These are phyloP conservation scores for Diadumene lineata DNA, from an alignment of 92 coral and sea anemone species.

Conservation along the genomic window DNA sequence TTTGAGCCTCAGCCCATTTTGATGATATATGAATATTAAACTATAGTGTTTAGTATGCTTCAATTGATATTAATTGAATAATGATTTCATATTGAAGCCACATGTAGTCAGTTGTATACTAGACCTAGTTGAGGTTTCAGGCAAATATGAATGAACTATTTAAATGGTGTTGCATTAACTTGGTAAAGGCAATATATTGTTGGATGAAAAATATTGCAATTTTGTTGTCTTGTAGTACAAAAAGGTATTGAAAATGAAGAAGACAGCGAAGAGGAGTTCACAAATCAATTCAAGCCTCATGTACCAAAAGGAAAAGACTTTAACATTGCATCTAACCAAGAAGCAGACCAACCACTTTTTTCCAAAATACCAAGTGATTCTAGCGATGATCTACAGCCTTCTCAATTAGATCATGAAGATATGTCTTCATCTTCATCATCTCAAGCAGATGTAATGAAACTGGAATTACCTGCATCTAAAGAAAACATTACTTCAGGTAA, in stretches of 20 bases:
- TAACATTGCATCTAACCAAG: background rate
- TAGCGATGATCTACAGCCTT: background rate
- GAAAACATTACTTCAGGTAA: slow-evolving; percentile 25
- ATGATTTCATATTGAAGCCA: too few species aligned
- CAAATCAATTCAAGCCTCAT: slow-evolving; percentile 57
- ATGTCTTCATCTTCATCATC: slow-evolving; percentile 9
- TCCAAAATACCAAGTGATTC: background rate
- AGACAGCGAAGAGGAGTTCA: slow-evolving; percentile 86
- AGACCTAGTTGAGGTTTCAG: background rate
- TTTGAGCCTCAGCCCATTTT: too few species aligned
- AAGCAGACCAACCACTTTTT: background rate
- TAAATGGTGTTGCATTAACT: too few species aligned
- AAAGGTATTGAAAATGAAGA: slow-evolving; percentile 45
- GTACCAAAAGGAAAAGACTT: background rate
- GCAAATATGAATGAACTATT: too few species aligned
- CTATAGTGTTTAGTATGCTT: too few species aligned
- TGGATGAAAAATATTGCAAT: background rate
- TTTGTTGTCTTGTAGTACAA: slow-evolving; percentile 15
- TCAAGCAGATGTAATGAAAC: background rate
- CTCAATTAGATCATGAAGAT: slow-evolving; percentile 6
- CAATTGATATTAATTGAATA: too few species aligned
- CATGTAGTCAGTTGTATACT: too few species aligned
- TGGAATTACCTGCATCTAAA: slow-evolving; percentile 21
- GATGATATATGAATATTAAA: too few species aligned
- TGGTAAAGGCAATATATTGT: too few species aligned